phyloP scores from a whole-genome alignment of 1,140 invertebrate genomes.

The Drosophila jambulina region DNA sequence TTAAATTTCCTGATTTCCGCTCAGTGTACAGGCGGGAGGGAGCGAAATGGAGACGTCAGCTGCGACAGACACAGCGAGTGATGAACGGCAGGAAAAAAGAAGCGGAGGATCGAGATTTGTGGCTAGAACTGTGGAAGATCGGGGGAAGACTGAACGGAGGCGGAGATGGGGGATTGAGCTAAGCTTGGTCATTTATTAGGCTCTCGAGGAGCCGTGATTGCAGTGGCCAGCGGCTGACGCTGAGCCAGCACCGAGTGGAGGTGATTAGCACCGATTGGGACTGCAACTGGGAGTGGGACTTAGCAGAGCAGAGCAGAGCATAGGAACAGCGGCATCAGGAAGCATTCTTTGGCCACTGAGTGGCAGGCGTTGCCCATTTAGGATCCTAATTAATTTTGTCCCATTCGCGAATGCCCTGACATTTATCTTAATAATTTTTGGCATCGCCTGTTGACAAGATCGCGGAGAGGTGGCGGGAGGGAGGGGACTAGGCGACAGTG shows the following conservation, averaged over 20 bases:
- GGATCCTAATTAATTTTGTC: conserved; percentile 69
- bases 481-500: conserved; percentile 13
- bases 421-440: conserved; percentile 79
- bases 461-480: neutral
- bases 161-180: conserved; percentile 17
- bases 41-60: conserved; percentile 33
- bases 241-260: conserved; percentile 28
- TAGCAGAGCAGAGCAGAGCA: neutral
- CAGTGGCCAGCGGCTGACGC: conserved; percentile 43
- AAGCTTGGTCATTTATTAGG: conserved; percentile 63
- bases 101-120: conserved; percentile 8
- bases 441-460: conserved; percentile 55
- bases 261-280: conserved; percentile 64
- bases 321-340: conserved; percentile 25
- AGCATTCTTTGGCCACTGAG: conserved; percentile 27
- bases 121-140: neutral
- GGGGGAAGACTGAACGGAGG: neutral
- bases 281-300: conserved; percentile 4
- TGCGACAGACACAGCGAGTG: conserved; percentile 16
- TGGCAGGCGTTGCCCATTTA: conserved; percentile 57
- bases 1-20: neutral
- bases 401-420: conserved; percentile 46
- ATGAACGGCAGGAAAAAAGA: conserved; percentile 13
- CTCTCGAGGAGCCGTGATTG: conserved; percentile 34
- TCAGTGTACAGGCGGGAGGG: conserved; percentile 15